Evolutionary conservation across 1,140 invertebrate species (phyloP).

Genomic region (Acyrthosiphon pisum): DNA sequence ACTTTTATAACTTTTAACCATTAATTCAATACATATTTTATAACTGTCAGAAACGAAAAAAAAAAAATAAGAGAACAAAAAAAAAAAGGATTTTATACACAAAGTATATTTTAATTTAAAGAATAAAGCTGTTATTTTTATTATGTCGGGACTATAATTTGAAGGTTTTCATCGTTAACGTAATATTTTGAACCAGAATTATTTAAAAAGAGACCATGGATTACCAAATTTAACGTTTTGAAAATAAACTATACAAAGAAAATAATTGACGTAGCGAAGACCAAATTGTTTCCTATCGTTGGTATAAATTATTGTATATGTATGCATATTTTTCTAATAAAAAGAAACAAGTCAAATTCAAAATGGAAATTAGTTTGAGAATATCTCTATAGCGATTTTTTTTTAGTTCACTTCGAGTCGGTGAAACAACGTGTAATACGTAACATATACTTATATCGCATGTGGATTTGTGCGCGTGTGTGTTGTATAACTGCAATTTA

Average conservation of each 20-base stretch:
- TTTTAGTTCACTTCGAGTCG: not conserved
- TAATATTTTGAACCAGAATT: not conserved
- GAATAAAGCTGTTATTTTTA: not conserved
- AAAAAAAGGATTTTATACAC: not conserved
- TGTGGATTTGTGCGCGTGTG: not conserved
- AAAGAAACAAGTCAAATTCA: not conserved
- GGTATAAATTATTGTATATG: not conserved
- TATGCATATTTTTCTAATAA: not conserved
- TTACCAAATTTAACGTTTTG: not conserved
- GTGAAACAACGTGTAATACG: not conserved
- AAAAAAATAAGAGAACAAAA: conserved; percentile 12
- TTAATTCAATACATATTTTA: conserved; percentile 43
- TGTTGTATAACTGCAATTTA: not conserved
- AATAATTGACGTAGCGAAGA: not conserved
- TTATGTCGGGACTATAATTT: not conserved
- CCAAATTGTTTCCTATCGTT: not conserved
- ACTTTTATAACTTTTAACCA: conserved; percentile 46
- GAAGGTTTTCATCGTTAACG: not conserved
- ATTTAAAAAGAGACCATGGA: not conserved
- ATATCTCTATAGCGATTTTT: not conserved
- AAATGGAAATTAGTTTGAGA: not conserved
- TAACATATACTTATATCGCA: not conserved
- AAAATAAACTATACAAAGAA: not conserved
- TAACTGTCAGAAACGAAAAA: conserved; percentile 18
- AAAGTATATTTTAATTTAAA: conserved; percentile 32